Percentiles rank a stretch among this genome's conserved stretches.
Evolutionary conservation across 2,888 invertebrate species (phyloP).

Genomic region (Chalcosyrphus nemorum): DNA sequence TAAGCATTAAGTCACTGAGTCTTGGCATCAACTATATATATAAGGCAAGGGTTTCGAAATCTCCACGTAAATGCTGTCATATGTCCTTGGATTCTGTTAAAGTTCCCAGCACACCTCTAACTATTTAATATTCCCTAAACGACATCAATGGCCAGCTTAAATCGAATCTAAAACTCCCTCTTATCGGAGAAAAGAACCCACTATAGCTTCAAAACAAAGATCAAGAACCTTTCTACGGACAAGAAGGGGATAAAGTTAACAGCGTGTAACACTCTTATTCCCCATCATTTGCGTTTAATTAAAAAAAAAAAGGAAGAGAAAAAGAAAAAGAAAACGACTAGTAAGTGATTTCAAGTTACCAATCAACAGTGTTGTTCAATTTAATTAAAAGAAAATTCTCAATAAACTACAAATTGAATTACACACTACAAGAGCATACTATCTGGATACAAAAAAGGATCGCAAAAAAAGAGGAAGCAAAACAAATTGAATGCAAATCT

Average conservation of each 20-base stretch:
- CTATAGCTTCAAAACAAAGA: background rate
- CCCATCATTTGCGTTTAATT: conserved; percentile 58
- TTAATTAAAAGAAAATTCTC: conserved; percentile 68
- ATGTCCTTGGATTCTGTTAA: no score
- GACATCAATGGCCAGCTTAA: no score
- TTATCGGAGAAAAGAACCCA: no score
- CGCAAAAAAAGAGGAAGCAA: background rate
- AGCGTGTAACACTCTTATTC: conserved; percentile 12
- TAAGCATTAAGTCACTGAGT: no score
- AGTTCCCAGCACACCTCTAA: no score
- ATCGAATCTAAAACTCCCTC: background rate
- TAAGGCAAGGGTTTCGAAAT: no score
- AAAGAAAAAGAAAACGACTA: no score
- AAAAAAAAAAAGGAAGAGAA: no score
- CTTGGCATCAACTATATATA: no score
- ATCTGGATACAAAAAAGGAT: background rate
- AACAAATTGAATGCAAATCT: conserved; percentile 55
- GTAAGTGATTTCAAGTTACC: conserved; percentile 46
- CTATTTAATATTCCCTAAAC: no score
- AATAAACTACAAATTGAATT: conserved; percentile 32
- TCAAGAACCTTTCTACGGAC: background rate
- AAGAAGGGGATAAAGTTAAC: background rate
- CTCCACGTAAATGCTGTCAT: no score
- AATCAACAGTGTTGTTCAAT: conserved; percentile 44
- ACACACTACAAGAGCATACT: conserved; percentile 1